Evolutionary conservation across 2,113 vertebrate species (phyloP).

Genomic region (Callaeas wilsoni): DNA sequence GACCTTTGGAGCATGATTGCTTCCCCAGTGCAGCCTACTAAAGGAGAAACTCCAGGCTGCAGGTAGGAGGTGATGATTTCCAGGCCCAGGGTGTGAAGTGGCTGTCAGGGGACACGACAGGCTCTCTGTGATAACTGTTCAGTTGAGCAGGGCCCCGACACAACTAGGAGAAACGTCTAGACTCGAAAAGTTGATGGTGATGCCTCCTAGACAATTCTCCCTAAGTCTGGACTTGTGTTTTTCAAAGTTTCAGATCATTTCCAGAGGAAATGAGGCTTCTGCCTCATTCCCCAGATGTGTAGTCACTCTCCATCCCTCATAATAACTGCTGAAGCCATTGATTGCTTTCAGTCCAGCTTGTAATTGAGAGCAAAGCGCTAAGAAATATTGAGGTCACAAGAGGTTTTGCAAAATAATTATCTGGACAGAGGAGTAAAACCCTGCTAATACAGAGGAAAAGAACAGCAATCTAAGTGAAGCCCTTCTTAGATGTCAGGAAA

Average conservation of each 20-base stretch:
- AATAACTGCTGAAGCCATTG: conserved; percentile 14
- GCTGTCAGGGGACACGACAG: neutral
- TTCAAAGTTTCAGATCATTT: neutral
- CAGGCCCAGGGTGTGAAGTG: neutral
- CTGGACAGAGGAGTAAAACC: neutral
- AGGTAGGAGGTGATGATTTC: neutral
- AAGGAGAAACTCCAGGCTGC: neutral
- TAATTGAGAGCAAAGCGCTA: conserved; percentile 35
- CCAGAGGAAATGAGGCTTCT: conserved; percentile 40
- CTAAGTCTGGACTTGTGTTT: neutral
- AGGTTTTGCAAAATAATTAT: conserved; percentile 29
- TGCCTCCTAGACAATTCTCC: neutral
- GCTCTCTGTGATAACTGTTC: neutral
- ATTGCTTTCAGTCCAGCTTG: neutral
- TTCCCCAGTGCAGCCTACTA: neutral
- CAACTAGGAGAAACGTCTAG: neutral
- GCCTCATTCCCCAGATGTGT: neutral
- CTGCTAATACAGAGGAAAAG: neutral
- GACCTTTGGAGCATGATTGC: neutral
- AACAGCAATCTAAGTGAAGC: neutral
- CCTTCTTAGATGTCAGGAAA: conserved; percentile 7
- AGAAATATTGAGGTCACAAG: conserved; percentile 25
- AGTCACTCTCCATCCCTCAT: neutral
- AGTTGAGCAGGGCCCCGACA: neutral
- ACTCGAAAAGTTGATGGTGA: neutral